Percentiles rank a stretch among this genome's conserved stretches.
These are phyloP conservation scores for Campopleginae sp. DNA, from an alignment of 2,888 invertebrate genomes.

Conservation along the genomic window DNA sequence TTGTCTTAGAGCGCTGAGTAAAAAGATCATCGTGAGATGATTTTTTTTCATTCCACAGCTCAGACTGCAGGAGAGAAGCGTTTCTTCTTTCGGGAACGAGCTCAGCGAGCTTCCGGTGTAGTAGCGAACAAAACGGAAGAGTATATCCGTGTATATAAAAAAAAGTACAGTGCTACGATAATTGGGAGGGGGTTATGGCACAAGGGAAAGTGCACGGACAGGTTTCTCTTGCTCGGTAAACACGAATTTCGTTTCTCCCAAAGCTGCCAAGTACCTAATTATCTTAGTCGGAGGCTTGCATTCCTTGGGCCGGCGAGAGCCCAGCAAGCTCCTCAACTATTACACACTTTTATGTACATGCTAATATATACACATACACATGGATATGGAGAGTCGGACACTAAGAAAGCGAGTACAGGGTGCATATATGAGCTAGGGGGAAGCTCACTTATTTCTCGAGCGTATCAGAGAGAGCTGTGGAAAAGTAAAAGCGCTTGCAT, in stretches of 20 bases:
- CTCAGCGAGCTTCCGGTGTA: slow-evolving; percentile 4
- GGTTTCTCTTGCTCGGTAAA: slow-evolving; percentile 56
- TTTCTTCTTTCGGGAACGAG: slow-evolving; percentile 32
- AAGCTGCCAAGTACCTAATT: slow-evolving; percentile 66
- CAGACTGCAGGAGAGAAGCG: slow-evolving; percentile 35
- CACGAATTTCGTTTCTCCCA: slow-evolving; percentile 64
- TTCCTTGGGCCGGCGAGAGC: slow-evolving; percentile 24
- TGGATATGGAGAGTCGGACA: background rate
- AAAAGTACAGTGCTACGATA: slow-evolving; percentile 10
- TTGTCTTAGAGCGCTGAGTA: background rate
- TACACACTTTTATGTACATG: background rate
- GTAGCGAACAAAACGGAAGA: background rate
- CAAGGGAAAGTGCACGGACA: slow-evolving; percentile 4
- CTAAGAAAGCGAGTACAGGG: background rate
- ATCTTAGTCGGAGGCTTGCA: slow-evolving; percentile 54
- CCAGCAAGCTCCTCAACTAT: slow-evolving; percentile 22
- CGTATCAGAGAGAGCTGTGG: slow-evolving; percentile 46
- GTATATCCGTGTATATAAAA: background rate
- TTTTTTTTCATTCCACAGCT: slow-evolving; percentile 13
- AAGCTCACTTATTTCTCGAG: slow-evolving; percentile 41
- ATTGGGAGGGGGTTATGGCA: slow-evolving; percentile 39
- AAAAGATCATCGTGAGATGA: background rate
- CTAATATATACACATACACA: background rate
- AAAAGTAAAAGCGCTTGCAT: slow-evolving; percentile 32
- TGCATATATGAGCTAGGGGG: slow-evolving; percentile 15